These are phyloP conservation scores for Thalpophila matura DNA, from an alignment of 2,888 invertebrate genomes.

Conservation along the genomic window DNA sequence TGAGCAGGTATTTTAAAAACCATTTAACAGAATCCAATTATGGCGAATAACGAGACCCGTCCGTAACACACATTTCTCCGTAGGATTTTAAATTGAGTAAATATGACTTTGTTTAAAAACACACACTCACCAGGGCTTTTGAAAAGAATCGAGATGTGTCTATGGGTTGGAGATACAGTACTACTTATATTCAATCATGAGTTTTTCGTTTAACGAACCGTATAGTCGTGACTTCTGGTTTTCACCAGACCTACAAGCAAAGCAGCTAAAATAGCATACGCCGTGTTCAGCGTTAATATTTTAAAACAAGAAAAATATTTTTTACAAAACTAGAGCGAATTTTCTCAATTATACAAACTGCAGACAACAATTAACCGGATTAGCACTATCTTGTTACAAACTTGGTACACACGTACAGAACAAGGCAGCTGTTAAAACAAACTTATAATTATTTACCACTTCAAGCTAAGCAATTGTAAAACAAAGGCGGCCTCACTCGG, in stretches of 20 bases:
- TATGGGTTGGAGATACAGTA: neutral
- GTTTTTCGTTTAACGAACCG: no score
- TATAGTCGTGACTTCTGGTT: neutral
- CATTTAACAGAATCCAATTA: conserved; percentile 64
- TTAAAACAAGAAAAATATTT: conserved; percentile 13
- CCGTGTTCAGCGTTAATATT: neutral
- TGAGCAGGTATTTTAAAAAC: conserved; percentile 37
- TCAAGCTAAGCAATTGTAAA: conserved; percentile 59
- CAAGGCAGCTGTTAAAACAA: conserved; percentile 62
- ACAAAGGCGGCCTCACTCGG: conserved; percentile 58
- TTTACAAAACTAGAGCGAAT: conserved; percentile 27
- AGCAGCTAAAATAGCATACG: conserved; percentile 10
- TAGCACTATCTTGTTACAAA: conserved; percentile 60
- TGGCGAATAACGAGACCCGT: conserved; percentile 73
- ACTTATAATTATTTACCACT: conserved; percentile 64
- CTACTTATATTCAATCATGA: neutral
- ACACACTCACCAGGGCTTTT: conserved; percentile 41
- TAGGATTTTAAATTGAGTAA: conserved; percentile 74
- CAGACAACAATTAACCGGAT: conserved; percentile 61
- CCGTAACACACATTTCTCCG: conserved; percentile 72
- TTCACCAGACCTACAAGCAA: neutral
- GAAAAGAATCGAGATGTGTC: conserved; percentile 4
- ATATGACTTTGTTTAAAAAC: conserved; percentile 63
- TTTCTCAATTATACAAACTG: conserved; percentile 59
- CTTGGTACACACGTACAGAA: conserved; percentile 54